Conservation (phyloP, 2,888 invertebrate genomes). For the Neoitamus cyanurus region DNA sequence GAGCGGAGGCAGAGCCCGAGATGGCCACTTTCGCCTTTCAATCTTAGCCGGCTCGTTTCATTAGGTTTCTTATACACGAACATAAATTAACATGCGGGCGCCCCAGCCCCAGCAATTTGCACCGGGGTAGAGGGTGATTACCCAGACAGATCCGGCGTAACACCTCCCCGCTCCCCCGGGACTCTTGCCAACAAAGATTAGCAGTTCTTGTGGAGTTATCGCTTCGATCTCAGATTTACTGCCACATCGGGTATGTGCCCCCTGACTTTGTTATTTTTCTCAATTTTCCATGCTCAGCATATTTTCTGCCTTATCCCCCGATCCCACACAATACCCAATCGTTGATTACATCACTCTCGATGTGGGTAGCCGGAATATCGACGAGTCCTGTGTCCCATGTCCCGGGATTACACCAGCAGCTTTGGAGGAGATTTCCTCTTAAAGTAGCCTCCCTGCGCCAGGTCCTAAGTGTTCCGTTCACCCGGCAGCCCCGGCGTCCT, state of each 20-base stretch:
- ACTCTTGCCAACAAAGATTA: not conserved
- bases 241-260: conserved; percentile 17
- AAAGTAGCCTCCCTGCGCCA: not conserved
- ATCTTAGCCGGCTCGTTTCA: not conserved
- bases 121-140: conserved; percentile 2
- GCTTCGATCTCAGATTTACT: conserved; percentile 10
- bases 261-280: conserved; percentile 30
- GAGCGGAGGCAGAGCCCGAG: not conserved
- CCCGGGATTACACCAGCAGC: not conserved
- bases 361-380: conserved; percentile 14
- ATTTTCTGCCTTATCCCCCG: conserved; percentile 28
- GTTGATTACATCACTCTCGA: conserved; percentile 25
- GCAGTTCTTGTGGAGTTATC: conserved; percentile 16
- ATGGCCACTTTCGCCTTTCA: not conserved
- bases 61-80: not conserved
- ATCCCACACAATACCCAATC: conserved; percentile 24
- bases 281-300: conserved; percentile 34
- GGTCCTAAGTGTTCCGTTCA: not conserved
- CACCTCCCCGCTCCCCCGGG: not conserved
- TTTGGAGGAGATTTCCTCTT: not conserved
- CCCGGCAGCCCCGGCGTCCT: not conserved
- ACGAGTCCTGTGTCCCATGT: not conserved
- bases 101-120: not conserved
- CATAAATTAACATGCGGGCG: conserved; percentile 20
- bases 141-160: not conserved